phyloP scores from a whole-genome alignment of 2,888 invertebrate species.

The Parapristionchus giblindavisi region DNA sequence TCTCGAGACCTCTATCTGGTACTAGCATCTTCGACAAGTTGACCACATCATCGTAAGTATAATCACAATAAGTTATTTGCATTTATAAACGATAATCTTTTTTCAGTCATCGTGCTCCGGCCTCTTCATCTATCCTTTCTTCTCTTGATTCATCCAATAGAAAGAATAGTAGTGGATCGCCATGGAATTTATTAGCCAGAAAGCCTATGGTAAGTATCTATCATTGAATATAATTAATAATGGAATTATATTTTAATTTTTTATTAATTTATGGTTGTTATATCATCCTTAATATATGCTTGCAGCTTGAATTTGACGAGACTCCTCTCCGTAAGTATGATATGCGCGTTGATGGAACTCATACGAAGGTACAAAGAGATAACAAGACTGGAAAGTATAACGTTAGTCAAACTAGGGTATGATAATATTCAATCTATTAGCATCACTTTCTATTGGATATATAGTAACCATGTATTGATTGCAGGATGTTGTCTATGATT shows the following conservation, averaged over 20 bases:
- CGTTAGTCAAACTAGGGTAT: conserved; percentile 43
- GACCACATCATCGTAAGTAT: too few relatives aligned
- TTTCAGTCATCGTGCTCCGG: too few relatives aligned
- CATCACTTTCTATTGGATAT: neutral
- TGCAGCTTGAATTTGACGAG: conserved; percentile 19
- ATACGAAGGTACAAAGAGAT: conserved; percentile 45
- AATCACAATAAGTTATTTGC: too few relatives aligned
- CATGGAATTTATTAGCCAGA: too few relatives aligned
- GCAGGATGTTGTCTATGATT: conserved; percentile 17
- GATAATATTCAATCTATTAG: neutral
- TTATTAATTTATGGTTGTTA: too few relatives aligned
- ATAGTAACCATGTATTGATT: neutral
- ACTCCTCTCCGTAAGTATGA: conserved; percentile 42
- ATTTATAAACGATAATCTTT: too few relatives aligned
- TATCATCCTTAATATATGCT: neutral
- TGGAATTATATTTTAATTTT: too few relatives aligned
- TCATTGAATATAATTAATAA: too few relatives aligned
- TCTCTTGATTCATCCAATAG: conserved; percentile 4
- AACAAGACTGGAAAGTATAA: conserved; percentile 42
- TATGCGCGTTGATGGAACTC: conserved; percentile 46
- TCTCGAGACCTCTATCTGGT: too few relatives aligned
- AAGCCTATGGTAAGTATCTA: too few relatives aligned
- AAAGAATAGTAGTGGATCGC: too few relatives aligned
- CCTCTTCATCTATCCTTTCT: neutral
- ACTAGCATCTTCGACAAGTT: too few relatives aligned